Evolutionary conservation across 2,888 invertebrate genomes (phyloP), one percentile per base, ranked within the genome.

Genomic region (Meiosimyza decipiens): DNA sequence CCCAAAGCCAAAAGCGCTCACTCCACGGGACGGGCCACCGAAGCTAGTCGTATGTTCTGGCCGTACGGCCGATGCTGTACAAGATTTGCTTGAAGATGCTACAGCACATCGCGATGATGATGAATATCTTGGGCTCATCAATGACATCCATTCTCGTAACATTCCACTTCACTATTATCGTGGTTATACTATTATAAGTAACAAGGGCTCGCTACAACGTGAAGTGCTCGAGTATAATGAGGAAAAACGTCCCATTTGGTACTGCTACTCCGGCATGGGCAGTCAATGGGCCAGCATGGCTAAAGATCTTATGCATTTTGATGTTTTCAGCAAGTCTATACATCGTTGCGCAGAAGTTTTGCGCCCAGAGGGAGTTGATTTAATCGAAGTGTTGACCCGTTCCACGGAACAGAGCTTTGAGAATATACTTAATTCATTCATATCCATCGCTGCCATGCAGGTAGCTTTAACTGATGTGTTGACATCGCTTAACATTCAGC

Each of bases 241-340:
- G 15, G 92, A 93, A 57, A 90, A 91, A 76, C 91, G 95, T 15
- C 96, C 98, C 1, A 88, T 98, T 71, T 99, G 98, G 96, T 99
- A 92, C 87, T 91, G 99, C 76, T 99, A 97, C 88, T 94, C 97
- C 62, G 99, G 99, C 74, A 99, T 99, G 99, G 99, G 99, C 15
- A 94, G 95, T 57, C 99, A 99, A 88, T 99, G 98, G 98, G 90
- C 94, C 64, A 96, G 96, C 81, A 99, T 99, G 98, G 98, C 93
- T 15, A 92, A 92, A 83, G 91, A 93, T 73, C 89, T 99, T 78
- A 92, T 98, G 92, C 88, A 89, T 75, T 89, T 99, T 76, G 95
- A 96, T 70, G 88, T 89, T 1, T 98, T 98, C 88, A 92, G 91
- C 76, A 90, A 91, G 71, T 93, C 95, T 73, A 91, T 99, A 78